Evolutionary conservation across 1,140 invertebrate genomes (phyloP), one percentile per base, ranked within the genome.

Genomic region (Rhyzopertha dominica): DNA sequence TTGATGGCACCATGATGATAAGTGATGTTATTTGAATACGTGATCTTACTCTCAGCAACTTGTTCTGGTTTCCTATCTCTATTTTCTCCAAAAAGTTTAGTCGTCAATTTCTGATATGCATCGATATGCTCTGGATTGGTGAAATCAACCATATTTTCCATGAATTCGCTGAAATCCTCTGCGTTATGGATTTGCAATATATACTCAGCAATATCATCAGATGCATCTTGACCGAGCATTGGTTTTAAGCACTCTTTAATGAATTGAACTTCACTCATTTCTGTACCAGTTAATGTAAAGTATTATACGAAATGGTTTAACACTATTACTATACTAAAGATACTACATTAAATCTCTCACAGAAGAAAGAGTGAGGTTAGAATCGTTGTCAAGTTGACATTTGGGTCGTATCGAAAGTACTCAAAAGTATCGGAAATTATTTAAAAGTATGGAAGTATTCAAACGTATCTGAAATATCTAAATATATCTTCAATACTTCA

Each of bases 141-240:
- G 43, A 74, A 74, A 63, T 84, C 73, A 0, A 88, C 51, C 29
- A 87, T 68, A 25, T 77, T 80, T 56, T 74, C 73, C 53, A 86
- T 77, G 54, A 84, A 85, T 30, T 81, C 77, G 47, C 84, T 80
- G 12, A 85, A 72, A 58, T 85, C 84, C 39, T 67, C 65, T 49
- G 77, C 75, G 61, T 79, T 74, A 56, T 80, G 69, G 37, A 86
- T 82, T 29, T 73, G 68, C 43, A 78, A 48, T 12, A 87, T 76
- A 58, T 76, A 78, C 82, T 77, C 56, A 47, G 76, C 75, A 58
- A 84, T 73, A 51, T 84, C 77, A 28, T 77, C 67, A 8, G 78
- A 77, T 17, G 82, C 71, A 46, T 77, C 69, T 57, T 82, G 82
- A 39, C 77, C 71, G 42, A 85, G 63, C 36, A 83, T 71, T 41